Evolutionary conservation across 1,140 invertebrate species (phyloP), one percentile per base, ranked within the genome.

Genomic region (Drosophila paulistorum): DNA sequence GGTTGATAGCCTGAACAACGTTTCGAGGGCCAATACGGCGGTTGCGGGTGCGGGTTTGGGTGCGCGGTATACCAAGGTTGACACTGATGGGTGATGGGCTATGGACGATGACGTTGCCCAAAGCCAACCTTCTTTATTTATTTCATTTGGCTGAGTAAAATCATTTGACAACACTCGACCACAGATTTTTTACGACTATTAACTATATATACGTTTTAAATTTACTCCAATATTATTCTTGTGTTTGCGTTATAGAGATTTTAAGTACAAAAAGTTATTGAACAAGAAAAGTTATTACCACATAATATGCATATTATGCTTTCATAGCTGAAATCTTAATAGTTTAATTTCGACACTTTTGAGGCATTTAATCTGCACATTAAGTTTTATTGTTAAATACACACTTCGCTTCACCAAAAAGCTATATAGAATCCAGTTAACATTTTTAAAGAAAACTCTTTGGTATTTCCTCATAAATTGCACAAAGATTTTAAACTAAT

Each of bases 41-140:
- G 30, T 30, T 30, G 14, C 2, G 51, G 9, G 13, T 7, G 26
- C 7, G 13, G 64, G 14, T 26, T 4, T 26, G 17, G 59, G 37
- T 42, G 33, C 3, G 20, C 58, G 11, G 63, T 74, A 67, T 75
- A 65, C 72, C 57, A 62, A 74, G 45, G 45, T 60, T 74, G 73
- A 76, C 65, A 14, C 60, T 77, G 74, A 77, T 76, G 74, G 74
- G 60, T 77, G 74, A 77, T 70, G 74, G 73, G 77, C 73, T 66
- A 77, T 70, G 74, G 73, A 77, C 73, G 73, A 77, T 77, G 74
- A 77, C 73, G 66, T 77, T 74, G 73, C 41, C 71, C 26, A 41
- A 60, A 42, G 66, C 45, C 9, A 65, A 54, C 66, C 73, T 87
- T 81, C 65, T 76, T 73, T 68, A 79, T 67, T 73, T 39, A 86